phyloP scores from a whole-genome alignment of 2,113 vertebrate species.

The Thymallus thymallus region DNA sequence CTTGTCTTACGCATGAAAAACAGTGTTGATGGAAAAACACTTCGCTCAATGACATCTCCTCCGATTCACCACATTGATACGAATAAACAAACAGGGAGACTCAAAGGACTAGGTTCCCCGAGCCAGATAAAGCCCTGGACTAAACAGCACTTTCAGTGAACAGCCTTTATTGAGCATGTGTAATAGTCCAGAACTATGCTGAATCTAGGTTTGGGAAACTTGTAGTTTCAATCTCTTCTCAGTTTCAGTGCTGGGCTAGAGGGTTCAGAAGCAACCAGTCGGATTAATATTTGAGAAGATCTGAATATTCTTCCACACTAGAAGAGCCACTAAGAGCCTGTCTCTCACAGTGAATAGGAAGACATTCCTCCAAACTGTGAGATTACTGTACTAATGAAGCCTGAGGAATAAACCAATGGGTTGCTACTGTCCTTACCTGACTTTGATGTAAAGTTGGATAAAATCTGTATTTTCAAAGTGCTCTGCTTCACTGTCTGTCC shows the following conservation, averaged over 20 bases:
- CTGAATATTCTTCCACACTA: not conserved
- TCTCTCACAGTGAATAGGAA: not conserved
- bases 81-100: not conserved
- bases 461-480: constrained; percentile 1
- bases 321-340: not conserved
- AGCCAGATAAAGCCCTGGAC: too few relatives aligned
- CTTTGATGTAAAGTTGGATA: constrained; percentile 1
- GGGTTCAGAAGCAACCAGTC: too few relatives aligned
- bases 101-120: too few relatives aligned
- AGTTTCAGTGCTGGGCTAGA: too few relatives aligned
- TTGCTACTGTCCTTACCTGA: not conserved
- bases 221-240: too few relatives aligned
- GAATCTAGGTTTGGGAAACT: too few relatives aligned
- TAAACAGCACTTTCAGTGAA: not conserved
- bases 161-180: not conserved
- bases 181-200: too few relatives aligned
- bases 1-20: not conserved
- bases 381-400: not conserved
- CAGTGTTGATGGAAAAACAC: too few relatives aligned
- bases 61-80: not conserved
- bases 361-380: not conserved
- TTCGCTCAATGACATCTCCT: not conserved
- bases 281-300: too few relatives aligned
- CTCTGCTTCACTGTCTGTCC: constrained; percentile 20
- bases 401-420: not conserved